Conservation (phyloP, 1,140 invertebrate genomes). For the Propsilocerus akamusi region DNA sequence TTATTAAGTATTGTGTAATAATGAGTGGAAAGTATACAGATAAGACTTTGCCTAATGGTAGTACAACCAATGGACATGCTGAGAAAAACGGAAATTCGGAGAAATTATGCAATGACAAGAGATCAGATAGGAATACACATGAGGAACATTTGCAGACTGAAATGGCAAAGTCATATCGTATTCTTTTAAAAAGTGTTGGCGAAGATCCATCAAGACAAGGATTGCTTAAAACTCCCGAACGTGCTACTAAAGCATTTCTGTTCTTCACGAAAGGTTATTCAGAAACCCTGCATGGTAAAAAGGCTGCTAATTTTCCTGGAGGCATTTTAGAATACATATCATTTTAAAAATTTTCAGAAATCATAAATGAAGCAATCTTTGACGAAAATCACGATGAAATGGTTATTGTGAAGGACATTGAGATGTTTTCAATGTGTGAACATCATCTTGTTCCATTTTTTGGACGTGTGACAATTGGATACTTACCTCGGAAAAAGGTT, state of each 20-base stretch:
- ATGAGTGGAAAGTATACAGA: too few species aligned
- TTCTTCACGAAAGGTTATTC: not conserved
- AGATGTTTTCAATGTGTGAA: not conserved
- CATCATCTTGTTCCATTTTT: not conserved
- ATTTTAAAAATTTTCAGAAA: not conserved
- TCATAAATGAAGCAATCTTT: not conserved
- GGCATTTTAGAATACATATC: not conserved
- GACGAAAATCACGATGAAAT: not conserved
- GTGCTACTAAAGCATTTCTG: not conserved
- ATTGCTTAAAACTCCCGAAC: not conserved
- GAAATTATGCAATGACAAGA: too few species aligned
- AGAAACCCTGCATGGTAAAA: not conserved
- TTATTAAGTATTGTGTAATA: too few species aligned
- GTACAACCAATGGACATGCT: too few species aligned
- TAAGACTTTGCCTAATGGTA: too few species aligned
- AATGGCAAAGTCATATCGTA: not conserved
- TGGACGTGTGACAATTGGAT: not conserved
- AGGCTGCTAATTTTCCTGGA: not conserved
- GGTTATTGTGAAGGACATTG: not conserved
- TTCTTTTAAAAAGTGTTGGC: not conserved
- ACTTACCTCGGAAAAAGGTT: not conserved
- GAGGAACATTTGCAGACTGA: too few species aligned
- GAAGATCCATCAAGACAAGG: not conserved
- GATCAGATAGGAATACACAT: too few species aligned
- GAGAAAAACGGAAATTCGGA: too few species aligned